phyloP scores from a whole-genome alignment of 2,113 vertebrate species.

The Orientallactaga bullata region DNA sequence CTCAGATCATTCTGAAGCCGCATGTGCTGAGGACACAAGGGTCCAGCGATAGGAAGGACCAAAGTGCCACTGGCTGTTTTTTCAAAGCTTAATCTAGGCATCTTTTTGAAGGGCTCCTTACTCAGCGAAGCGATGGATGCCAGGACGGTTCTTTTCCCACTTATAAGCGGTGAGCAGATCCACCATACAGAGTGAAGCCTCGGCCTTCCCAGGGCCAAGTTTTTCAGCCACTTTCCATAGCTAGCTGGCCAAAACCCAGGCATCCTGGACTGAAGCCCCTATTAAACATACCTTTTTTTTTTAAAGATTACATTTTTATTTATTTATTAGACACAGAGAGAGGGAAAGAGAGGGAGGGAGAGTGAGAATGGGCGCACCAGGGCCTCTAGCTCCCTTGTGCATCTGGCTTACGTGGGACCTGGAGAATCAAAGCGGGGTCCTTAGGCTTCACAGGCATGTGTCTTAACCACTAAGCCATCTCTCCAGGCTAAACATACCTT shows the following conservation, averaged over 20 bases:
- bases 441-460: too few species aligned
- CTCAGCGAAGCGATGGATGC: slow-evolving; percentile 44
- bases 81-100: slow-evolving; percentile 65
- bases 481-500: too few species aligned
- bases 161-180: slow-evolving; percentile 60
- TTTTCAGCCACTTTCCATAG: neutral
- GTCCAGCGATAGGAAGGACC: slow-evolving; percentile 13
- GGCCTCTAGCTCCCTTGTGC: too few species aligned
- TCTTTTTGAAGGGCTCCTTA: slow-evolving; percentile 74
- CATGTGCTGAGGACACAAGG: slow-evolving; percentile 24
- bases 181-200: slow-evolving; percentile 13
- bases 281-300: neutral
- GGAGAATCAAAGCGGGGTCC: too few species aligned
- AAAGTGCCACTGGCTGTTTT: slow-evolving; percentile 72
- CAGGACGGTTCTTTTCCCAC: slow-evolving; percentile 56
- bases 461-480: too few species aligned
- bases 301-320: too few species aligned
- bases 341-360: too few species aligned
- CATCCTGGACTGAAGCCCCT: neutral
- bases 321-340: too few species aligned
- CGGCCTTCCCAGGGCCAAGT: slow-evolving; percentile 5
- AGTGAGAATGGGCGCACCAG: too few species aligned
- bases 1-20: slow-evolving; percentile 29
- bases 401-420: too few species aligned
- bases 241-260: neutral